Conservation (phyloP, 2,113 vertebrate genomes). For the Pangasianodon hypophthalmus region DNA sequence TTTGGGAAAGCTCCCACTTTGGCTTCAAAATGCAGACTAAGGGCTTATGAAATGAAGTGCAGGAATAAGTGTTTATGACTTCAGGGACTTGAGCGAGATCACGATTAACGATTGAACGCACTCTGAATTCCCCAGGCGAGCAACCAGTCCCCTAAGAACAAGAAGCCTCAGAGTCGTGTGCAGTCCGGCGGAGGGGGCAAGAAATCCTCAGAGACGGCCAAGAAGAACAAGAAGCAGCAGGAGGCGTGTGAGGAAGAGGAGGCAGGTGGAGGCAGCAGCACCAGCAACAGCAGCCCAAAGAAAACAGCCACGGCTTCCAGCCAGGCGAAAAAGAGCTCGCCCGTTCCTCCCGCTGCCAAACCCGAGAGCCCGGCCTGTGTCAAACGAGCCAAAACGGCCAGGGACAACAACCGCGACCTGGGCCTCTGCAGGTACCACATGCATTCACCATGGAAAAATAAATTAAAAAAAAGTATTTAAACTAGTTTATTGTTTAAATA, state of each 20-base stretch:
- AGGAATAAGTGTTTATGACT: constrained; percentile 39
- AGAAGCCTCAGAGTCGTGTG: constrained; percentile 80
- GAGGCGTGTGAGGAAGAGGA: constrained; percentile 87
- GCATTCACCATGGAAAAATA: neutral
- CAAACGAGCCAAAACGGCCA: constrained; percentile 85
- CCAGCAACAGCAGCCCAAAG: constrained; percentile 84
- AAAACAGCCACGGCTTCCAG: constrained; percentile 77
- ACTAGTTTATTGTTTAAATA: neutral
- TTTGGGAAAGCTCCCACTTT: neutral
- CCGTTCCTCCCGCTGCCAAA: constrained; percentile 73
- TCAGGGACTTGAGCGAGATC: neutral
- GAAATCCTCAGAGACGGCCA: constrained; percentile 80
- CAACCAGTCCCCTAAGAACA: constrained; percentile 87
- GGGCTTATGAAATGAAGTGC: neutral
- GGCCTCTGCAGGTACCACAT: constrained; percentile 86
- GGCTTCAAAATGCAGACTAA: neutral
- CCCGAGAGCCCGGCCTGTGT: constrained; percentile 81
- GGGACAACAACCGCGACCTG: constrained; percentile 91
- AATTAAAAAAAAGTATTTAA: neutral
- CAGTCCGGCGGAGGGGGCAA: constrained; percentile 66
- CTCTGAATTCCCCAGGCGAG: constrained; percentile 80
- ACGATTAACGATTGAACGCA: neutral
- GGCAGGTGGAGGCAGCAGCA: constrained; percentile 58
- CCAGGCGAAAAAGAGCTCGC: constrained; percentile 84
- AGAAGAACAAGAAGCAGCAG: constrained; percentile 84